phyloP scores from a whole-genome alignment of 2,113 vertebrate species.

The Chinchilla lanigera region DNA sequence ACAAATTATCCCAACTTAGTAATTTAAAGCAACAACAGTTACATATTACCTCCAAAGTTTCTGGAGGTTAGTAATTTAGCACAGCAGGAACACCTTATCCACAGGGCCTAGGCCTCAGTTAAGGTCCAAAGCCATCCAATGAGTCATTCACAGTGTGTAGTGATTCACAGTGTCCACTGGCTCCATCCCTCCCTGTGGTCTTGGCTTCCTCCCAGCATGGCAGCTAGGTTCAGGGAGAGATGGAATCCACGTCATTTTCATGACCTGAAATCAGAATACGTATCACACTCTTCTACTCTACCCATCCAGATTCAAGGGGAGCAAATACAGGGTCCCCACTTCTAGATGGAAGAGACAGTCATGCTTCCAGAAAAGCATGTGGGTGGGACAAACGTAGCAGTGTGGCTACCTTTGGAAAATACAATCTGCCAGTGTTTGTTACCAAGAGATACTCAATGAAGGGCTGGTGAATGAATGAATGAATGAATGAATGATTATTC shows the following conservation, averaged over 20 bases:
- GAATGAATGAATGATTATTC: conserved; percentile 46
- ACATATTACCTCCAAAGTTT: background rate
- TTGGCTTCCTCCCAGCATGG: background rate
- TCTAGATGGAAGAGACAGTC: background rate
- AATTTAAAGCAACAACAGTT: background rate
- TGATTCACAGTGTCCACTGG: background rate
- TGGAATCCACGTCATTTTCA: background rate
- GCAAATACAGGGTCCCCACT: background rate
- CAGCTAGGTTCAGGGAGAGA: background rate
- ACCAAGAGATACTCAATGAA: background rate
- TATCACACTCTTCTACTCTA: background rate
- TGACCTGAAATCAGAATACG: background rate
- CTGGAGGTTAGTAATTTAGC: background rate
- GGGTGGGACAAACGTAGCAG: background rate
- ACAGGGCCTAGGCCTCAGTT: background rate
- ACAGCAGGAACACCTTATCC: background rate
- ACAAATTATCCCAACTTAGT: conserved; percentile 8
- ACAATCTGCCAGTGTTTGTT: background rate
- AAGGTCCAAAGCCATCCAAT: background rate
- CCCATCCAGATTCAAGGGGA: background rate
- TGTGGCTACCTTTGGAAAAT: background rate
- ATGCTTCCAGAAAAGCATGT: background rate
- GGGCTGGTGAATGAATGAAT: background rate
- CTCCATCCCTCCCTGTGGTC: background rate
- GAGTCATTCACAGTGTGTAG: background rate